Conservation (phyloP, 2,797 vertebrate genomes). For the Siniperca undulata region DNA sequence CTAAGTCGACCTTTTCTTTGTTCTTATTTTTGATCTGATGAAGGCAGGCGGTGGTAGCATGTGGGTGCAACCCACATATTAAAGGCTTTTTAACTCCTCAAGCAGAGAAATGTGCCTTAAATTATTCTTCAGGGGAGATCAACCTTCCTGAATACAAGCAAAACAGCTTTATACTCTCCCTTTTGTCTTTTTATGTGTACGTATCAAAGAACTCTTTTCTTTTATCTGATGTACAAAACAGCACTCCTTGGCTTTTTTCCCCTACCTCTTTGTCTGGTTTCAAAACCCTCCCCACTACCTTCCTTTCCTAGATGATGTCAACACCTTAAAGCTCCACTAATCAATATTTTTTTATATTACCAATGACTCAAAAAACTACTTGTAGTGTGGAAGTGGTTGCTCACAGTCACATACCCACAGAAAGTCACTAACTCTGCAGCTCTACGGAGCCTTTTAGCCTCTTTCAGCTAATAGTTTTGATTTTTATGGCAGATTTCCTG, state of each 20-base stretch:
- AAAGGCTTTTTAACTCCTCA: conserved; percentile 10
- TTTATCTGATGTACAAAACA: conserved; percentile 1
- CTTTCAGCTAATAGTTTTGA: background rate
- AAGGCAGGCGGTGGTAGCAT: background rate
- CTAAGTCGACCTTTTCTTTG: background rate
- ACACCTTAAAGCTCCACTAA: background rate
- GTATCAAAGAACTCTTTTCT: background rate
- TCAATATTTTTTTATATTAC: background rate
- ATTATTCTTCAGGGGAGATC: background rate
- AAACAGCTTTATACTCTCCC: background rate
- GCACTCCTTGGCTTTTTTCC: background rate
- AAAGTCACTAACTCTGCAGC: background rate
- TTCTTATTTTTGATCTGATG: conserved; percentile 6
- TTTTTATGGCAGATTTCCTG: background rate
- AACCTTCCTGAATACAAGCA: background rate
- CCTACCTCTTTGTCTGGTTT: background rate
- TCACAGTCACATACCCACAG: background rate
- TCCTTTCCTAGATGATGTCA: background rate
- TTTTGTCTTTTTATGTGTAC: background rate
- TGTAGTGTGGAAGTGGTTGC: background rate
- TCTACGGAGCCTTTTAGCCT: background rate
- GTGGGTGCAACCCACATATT: conserved; percentile 11
- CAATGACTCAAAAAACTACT: background rate
- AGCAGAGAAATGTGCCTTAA: conserved; percentile 19
- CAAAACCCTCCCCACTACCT: background rate